These are phyloP conservation scores for Lasioglossum malachurum DNA, from an alignment of 2,888 invertebrate species.

Conservation along the genomic window DNA sequence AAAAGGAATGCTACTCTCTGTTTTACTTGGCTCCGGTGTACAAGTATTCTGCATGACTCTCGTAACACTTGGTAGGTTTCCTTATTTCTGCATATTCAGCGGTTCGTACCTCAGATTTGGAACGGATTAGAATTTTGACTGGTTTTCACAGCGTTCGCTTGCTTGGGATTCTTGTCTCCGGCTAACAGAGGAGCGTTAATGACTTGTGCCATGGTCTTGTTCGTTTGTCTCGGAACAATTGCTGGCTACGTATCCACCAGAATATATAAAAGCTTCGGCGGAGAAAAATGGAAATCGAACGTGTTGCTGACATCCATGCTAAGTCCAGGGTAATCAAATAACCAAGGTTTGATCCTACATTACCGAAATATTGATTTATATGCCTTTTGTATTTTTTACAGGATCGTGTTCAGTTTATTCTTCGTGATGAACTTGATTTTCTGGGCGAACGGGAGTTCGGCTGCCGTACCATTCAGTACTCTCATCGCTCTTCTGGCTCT, in stretches of 20 bases:
- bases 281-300: conserved; percentile 99
- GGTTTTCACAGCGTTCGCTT: conserved; percentile 93
- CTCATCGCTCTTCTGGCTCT: conserved; percentile 96
- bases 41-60: conserved; percentile 99
- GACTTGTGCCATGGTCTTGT: conserved; percentile 98
- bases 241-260: conserved; percentile 99
- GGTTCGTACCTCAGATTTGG: background rate
- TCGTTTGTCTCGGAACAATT: conserved; percentile 98
- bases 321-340: conserved; percentile 93
- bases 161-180: conserved; percentile 98
- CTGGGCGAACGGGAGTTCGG: conserved; percentile 98
- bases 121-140: background rate
- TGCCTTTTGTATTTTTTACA: conserved; percentile 85
- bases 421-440: conserved; percentile 98
- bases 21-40: conserved; percentile 97
- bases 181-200: conserved; percentile 99
- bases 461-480: conserved; percentile 98
- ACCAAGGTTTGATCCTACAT: background rate
- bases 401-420: conserved; percentile 98
- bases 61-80: conserved; percentile 91
- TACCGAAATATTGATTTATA: conserved; percentile 81
- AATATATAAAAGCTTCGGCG: conserved; percentile 99
- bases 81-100: background rate
- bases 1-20: conserved; percentile 97
- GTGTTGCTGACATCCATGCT: conserved; percentile 98